Evolutionary conservation across 2,113 vertebrate genomes (phyloP), one percentile per base, ranked within the genome.

Genomic region (Pungitius pungitius): DNA sequence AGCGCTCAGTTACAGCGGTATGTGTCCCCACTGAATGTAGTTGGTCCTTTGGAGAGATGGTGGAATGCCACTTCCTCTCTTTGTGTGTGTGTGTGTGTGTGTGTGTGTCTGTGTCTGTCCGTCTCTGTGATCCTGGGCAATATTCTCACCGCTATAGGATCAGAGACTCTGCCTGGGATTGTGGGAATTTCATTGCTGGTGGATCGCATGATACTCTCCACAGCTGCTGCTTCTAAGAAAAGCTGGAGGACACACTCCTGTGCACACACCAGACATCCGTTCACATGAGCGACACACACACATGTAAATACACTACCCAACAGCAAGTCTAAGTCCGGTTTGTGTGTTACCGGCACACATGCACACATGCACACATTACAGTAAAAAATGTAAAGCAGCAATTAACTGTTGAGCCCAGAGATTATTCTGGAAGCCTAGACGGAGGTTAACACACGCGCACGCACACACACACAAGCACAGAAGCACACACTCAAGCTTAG

Each of bases 151-250:
- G 47, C 68, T 42, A 69, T 42, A 69, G 83, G 89, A 87, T 88
- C 83, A 87, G 73, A 89, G 82, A 72, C 85, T 89, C 77, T 73
- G 61, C 66, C 66, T 39, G 79, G 83, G 84, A 91, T 93, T 91
- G 87, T 89, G 85, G 90, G 90, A 90, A 88, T 90, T 92, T 91
- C 67, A 69, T 70, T 62, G 78, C 69, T 3, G 72, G 71, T 56
- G 56, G 79, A 90, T 90, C 74, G 70, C 80, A 88, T 92, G 90
- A 90, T 91, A 39, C 73, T 63, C 73, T 66, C 71, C 73, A 72
- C 92, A 93, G 92, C 90, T 93, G 92, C 84, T 87, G 90, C 81
- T 91, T 91, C 92, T 93, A 93, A 93, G 92, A 92, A 93, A 93
- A 93, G 90, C 87, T 81, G 0, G 18, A 70, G 69, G 83, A 69